phyloP scores from a whole-genome alignment of 2,888 invertebrate species.

The Drosophila anceps region DNA sequence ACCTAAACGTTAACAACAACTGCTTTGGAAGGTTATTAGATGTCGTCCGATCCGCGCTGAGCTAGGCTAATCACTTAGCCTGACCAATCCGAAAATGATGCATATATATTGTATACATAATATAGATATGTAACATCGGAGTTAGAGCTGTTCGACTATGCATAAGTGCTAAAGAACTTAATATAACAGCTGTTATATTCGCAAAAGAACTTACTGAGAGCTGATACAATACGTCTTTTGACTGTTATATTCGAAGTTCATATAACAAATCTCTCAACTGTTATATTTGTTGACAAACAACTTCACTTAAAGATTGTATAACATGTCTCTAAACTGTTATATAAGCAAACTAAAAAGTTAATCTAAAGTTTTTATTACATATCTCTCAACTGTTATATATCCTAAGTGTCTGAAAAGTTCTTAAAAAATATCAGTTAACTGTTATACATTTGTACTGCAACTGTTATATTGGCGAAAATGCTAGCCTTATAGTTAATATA shows the following conservation, averaged over 20 bases:
- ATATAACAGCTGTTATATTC: neutral
- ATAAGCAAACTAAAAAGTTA: neutral
- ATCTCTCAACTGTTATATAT: neutral
- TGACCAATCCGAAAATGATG: neutral
- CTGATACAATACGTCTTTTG: neutral
- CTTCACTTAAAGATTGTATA: neutral
- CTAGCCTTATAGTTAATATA: too few species aligned
- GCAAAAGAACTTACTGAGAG: neutral
- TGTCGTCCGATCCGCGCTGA: neutral
- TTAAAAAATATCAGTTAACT: too few species aligned
- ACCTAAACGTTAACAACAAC: constrained; percentile 6
- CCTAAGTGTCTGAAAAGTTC: too few species aligned
- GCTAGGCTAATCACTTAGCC: neutral
- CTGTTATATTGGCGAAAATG: too few species aligned
- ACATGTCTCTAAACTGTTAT: neutral
- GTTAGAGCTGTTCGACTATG: neutral
- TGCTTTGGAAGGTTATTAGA: constrained; percentile 41
- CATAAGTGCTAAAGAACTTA: neutral
- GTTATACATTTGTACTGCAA: too few species aligned
- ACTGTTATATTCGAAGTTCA: constrained; percentile 15
- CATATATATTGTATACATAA: neutral
- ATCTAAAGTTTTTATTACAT: neutral
- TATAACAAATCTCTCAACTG: neutral
- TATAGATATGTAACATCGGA: neutral
- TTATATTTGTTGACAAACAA: neutral